A percentile compares a stretch with the other conserved stretches of the same genome.
Conservation (phyloP, 2,888 invertebrate genomes). For the Agrypnus murinus region DNA sequence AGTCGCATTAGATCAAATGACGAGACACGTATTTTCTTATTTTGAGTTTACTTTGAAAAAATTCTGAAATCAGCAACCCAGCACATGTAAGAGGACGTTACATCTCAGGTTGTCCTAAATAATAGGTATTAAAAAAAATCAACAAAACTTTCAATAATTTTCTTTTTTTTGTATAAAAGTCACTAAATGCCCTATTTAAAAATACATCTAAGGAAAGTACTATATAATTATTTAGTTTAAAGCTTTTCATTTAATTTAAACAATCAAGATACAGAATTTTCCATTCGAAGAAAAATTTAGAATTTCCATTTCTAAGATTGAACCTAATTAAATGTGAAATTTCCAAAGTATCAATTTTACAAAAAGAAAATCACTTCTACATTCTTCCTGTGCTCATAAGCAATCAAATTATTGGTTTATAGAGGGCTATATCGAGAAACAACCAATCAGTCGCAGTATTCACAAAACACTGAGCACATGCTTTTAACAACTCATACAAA, state of each 20-base stretch:
- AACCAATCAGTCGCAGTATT: slow-evolving; percentile 13
- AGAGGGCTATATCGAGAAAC: background rate
- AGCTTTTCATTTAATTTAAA: too few relatives aligned
- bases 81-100: too few relatives aligned
- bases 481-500: background rate
- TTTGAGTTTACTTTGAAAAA: too few relatives aligned
- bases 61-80: too few relatives aligned
- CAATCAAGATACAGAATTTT: too few relatives aligned
- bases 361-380: background rate
- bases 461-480: slow-evolving; percentile 7
- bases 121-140: too few relatives aligned
- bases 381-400: background rate
- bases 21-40: too few relatives aligned
- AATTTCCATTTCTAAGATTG: background rate
- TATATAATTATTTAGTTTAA: background rate
- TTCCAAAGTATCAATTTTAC: background rate
- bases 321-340: background rate
- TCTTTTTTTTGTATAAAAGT: too few relatives aligned
- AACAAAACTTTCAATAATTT: too few relatives aligned
- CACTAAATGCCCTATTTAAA: background rate
- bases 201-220: background rate
- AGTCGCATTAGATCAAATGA: too few relatives aligned
- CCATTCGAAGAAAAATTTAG: background rate
- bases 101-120: too few relatives aligned
- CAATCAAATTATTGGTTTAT: slow-evolving; percentile 2